A percentile compares a stretch with the other conserved stretches of the same genome.
Conservation (phyloP, 2,797 vertebrate genomes). For the Mareca strepera region DNA sequence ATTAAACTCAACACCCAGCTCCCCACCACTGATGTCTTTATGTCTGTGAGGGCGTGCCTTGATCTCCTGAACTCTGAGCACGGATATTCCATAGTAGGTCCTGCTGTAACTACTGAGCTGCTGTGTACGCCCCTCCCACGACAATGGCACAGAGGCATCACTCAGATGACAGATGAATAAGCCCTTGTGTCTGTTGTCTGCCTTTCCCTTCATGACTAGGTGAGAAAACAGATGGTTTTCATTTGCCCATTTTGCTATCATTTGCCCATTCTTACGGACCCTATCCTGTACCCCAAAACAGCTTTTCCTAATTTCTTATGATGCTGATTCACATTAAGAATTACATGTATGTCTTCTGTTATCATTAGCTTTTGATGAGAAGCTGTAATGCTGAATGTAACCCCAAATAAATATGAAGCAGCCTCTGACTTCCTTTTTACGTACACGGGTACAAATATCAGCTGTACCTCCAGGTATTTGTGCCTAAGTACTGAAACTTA, state of each 20-base stretch:
- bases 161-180: neutral
- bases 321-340: neutral
- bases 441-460: neutral
- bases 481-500: neutral
- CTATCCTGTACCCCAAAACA: no score
- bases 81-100: neutral
- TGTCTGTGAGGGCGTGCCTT: neutral
- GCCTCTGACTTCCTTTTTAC: neutral
- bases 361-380: neutral
- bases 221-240: neutral
- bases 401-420: neutral
- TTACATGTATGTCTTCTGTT: neutral
- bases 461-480: neutral
- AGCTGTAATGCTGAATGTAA: neutral
- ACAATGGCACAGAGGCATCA: neutral
- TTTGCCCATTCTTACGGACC: neutral
- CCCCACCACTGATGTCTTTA: neutral
- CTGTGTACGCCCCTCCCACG: neutral
- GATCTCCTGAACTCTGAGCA: neutral
- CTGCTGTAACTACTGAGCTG: neutral
- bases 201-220: neutral
- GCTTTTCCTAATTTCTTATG: neutral
- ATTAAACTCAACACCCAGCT: constrained; percentile 19
- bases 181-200: neutral
- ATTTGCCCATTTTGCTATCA: rapidly evolving